Base-by-base conservation (phyloP, 1,140 invertebrate genomes). In the Littorina saxatilis region DNA sequence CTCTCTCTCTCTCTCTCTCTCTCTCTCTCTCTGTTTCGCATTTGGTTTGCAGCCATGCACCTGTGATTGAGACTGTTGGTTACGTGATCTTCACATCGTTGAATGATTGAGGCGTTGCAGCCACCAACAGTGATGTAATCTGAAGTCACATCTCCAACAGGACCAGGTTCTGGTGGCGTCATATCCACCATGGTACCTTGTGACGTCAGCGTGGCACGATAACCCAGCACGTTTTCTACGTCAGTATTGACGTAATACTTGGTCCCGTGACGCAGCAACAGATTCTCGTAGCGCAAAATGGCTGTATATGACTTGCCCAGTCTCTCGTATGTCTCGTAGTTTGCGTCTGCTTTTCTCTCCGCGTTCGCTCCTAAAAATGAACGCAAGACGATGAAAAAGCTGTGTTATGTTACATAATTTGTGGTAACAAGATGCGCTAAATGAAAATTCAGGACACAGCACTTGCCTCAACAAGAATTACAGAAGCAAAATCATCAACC, bases 301-400 rank as follows among this genome's bases (percentile, higher is more conserved):
- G 81, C 61, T 35, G 43, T 76, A 35, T 84, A 75, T 0, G 83
- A 80, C 29, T 80, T 66, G 23, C 83, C 84, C 1, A 88, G 83
- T 61, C 84, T 61, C 79, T 87, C 87, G 78, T 79, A 86, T 35
- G 84, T 77, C 40, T 87, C 70, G 55, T 80, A 86, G n/a, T 80
- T 73, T 13, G 82, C 84, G 43, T 82, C 83, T 1, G 82, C 37
- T 47, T 68, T 75, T 37, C 84, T 66, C 52, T 83, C 58, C 66
- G 80, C 80, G 35, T 68, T 75, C 15, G 83, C 78, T 2, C 84
- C 61, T 63, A 13, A 11, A 23, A 27, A 32, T 17, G 43, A 9
- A 47, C 43, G 43, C 43, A 47, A n/a, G n/a, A n/a, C 43, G 17
- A 47, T 47, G 43, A 47, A 5, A 47, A 47, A 17, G 43, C 43